phyloP scores from a whole-genome alignment of 2,797 vertebrate species.

The Acrossocheilus wenchowensis region DNA sequence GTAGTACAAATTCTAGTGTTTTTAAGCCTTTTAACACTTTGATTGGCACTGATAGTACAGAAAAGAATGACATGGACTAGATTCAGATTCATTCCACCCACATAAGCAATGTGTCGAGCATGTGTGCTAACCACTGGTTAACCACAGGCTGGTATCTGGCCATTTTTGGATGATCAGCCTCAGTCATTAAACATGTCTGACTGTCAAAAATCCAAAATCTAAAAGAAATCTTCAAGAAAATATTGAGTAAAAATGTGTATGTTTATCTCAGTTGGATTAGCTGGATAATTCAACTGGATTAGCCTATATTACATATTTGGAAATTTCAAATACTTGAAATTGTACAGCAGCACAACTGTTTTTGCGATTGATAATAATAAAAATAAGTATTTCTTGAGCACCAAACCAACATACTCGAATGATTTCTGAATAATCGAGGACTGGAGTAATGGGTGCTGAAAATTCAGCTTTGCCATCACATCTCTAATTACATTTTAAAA shows the following conservation, averaged over 20 bases:
- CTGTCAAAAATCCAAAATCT: not conserved
- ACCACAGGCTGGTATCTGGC: not conserved
- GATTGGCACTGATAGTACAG: not conserved
- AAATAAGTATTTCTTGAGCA: not conserved
- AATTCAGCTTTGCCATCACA: not conserved
- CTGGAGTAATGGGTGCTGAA: not conserved
- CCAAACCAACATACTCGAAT: no score
- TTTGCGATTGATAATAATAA: not conserved
- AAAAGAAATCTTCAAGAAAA: not conserved
- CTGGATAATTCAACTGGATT: not conserved
- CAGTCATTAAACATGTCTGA: not conserved
- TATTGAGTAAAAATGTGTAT: not conserved
- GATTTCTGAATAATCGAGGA: not conserved
- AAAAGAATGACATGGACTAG: not conserved
- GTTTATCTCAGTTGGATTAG: not conserved
- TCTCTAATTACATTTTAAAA: not conserved
- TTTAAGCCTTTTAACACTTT: not conserved
- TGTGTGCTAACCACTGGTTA: not conserved
- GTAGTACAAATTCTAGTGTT: not conserved
- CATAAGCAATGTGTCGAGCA: not conserved
- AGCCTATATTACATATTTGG: not conserved
- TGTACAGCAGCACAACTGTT: not conserved
- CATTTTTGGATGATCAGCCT: not conserved
- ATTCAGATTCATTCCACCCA: conserved; percentile 7
- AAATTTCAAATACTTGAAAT: not conserved